A percentile compares a stretch with the other conserved stretches of the same genome.
Conservation (phyloP, 2,888 invertebrate species). For the Pristionchus mayeri region DNA sequence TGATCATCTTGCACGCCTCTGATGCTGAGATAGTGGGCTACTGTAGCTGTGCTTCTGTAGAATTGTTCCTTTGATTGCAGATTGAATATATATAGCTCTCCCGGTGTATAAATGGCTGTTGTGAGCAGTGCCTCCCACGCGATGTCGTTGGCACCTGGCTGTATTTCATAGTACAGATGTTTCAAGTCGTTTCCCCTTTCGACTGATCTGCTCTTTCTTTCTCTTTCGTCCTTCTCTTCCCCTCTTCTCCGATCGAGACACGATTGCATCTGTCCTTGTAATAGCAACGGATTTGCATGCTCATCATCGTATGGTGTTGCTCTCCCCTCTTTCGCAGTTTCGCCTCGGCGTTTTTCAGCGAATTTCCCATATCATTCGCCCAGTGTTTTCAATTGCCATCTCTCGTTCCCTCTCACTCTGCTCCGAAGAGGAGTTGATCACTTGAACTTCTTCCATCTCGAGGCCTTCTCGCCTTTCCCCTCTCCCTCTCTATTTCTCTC, state of each 20-base stretch:
- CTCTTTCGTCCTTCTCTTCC: neutral
- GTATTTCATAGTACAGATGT: slow-evolving; percentile 9
- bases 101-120: too few relatives aligned
- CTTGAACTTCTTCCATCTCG: slow-evolving; percentile 20
- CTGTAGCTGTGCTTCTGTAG: too few relatives aligned
- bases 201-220: neutral
- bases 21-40: neutral
- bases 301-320: neutral
- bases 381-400: neutral
- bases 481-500: neutral
- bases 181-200: neutral
- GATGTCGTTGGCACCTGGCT: too few relatives aligned
- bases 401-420: neutral
- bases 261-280: neutral
- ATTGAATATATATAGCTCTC: too few relatives aligned
- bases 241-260: neutral
- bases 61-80: too few relatives aligned
- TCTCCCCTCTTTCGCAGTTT: neutral
- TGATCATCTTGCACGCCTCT: neutral
- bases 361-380: neutral
- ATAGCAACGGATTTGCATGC: neutral
- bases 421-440: neutral
- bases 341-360: neutral
- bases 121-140: too few relatives aligned
- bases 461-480: neutral